Conservation (phyloP, 2,113 vertebrate species). For the Dipodomys ordii region DNA sequence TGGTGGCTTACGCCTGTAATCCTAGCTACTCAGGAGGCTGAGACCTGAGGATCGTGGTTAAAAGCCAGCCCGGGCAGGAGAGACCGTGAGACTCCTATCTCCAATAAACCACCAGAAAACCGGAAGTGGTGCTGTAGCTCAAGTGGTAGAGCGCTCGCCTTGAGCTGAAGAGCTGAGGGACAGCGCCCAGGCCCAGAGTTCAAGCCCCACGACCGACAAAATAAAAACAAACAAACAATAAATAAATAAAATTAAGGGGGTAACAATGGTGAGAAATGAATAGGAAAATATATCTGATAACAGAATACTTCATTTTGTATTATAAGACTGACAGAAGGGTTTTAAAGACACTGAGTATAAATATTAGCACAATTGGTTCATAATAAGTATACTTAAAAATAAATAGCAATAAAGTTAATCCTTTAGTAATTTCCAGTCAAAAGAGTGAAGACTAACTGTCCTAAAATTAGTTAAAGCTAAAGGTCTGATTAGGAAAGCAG, state of each 20-base stretch:
- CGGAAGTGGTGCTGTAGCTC: too few relatives aligned
- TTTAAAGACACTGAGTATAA: background rate
- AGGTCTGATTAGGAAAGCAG: conserved; percentile 32
- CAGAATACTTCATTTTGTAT: background rate
- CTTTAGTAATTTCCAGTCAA: conserved; percentile 22
- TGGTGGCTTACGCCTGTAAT: too few relatives aligned
- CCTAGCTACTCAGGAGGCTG: too few relatives aligned
- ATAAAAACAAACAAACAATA: too few relatives aligned
- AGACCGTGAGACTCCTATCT: too few relatives aligned
- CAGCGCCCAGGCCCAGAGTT: too few relatives aligned
- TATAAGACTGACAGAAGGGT: conserved; percentile 25
- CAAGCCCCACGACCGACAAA: too few relatives aligned
- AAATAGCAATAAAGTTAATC: background rate
- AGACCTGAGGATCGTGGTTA: too few relatives aligned
- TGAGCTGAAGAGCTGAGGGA: too few relatives aligned
- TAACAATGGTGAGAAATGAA: conserved; percentile 10
- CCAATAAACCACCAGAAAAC: too few relatives aligned
- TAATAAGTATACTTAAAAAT: conserved; percentile 14
- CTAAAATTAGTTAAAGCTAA: background rate
- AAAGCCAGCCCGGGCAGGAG: too few relatives aligned
- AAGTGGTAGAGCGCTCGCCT: too few relatives aligned
- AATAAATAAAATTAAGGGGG: conserved; percentile 28
- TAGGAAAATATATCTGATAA: background rate
- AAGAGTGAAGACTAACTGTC: conserved; percentile 31
- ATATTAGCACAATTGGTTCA: background rate